These are phyloP conservation scores for Noctua fimbriata DNA, from an alignment of 2,888 invertebrate species.

Conservation along the genomic window DNA sequence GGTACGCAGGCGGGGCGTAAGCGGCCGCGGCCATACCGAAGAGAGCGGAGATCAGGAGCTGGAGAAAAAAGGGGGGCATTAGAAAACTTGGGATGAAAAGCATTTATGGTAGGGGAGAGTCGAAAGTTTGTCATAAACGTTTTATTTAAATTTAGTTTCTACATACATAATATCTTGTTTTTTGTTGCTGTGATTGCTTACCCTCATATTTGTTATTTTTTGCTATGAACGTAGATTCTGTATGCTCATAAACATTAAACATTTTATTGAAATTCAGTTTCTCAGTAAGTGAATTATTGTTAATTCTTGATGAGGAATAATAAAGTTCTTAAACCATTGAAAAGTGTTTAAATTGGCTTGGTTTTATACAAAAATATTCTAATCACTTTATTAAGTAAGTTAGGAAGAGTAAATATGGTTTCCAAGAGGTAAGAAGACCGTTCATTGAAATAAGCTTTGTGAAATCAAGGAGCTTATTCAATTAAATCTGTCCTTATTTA, in stretches of 20 bases:
- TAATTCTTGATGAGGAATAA: no score
- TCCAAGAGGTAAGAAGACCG: background rate
- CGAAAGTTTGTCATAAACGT: background rate
- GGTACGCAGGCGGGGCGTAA: slow-evolving; percentile 76
- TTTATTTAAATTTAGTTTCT: no score
- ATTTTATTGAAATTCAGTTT: no score
- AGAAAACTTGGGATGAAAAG: background rate
- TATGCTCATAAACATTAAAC: no score
- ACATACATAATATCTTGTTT: no score
- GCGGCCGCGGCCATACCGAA: slow-evolving; percentile 83
- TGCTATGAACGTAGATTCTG: no score
- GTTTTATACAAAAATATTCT: background rate
- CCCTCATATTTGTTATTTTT: no score
- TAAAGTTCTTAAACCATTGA: no score
- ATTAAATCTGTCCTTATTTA: background rate
- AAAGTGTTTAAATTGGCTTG: background rate
- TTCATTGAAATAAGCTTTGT: background rate
- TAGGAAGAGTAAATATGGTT: background rate
- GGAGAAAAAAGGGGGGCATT: slow-evolving; percentile 34
- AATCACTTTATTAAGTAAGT: background rate
- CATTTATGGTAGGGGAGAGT: background rate
- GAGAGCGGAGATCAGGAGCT: slow-evolving; percentile 84
- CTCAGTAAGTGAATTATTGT: no score
- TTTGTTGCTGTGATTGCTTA: no score
- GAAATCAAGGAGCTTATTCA: background rate